Conservation (phyloP, 2,113 vertebrate species). For the Pedionomus torquatus region DNA sequence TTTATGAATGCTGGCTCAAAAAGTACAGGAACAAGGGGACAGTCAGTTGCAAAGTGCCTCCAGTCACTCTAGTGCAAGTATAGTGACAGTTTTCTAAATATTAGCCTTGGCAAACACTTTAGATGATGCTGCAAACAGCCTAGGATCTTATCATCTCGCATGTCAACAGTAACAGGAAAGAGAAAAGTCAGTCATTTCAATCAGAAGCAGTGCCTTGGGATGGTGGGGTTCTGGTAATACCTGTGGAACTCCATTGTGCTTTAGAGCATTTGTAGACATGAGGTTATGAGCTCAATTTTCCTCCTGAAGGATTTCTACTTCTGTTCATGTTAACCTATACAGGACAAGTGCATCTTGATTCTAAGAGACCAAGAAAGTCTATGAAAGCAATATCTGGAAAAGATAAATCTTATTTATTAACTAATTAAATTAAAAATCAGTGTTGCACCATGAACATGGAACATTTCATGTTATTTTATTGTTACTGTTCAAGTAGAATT, state of each 20-base stretch:
- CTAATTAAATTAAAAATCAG: neutral
- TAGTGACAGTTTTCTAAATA: neutral
- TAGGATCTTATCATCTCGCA: neutral
- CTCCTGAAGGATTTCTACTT: neutral
- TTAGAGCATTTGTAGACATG: neutral
- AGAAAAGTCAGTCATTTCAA: neutral
- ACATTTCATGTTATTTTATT: neutral
- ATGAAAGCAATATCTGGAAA: neutral
- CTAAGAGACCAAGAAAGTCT: neutral
- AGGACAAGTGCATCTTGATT: neutral
- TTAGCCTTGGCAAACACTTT: neutral
- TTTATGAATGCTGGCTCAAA: neutral
- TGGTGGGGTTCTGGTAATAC: neutral
- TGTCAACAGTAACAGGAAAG: neutral
- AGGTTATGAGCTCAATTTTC: neutral
- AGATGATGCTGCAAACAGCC: neutral
- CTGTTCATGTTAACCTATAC: neutral
- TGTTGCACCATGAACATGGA: neutral
- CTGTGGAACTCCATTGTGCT: neutral
- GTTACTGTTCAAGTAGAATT: neutral
- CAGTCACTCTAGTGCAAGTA: neutral
- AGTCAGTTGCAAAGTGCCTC: neutral
- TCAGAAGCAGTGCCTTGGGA: neutral
- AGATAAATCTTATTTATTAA: neutral
- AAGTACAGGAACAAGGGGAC: neutral